These are phyloP conservation scores for Acronicta alni DNA, from an alignment of 2,888 invertebrate genomes.

Conservation along the genomic window DNA sequence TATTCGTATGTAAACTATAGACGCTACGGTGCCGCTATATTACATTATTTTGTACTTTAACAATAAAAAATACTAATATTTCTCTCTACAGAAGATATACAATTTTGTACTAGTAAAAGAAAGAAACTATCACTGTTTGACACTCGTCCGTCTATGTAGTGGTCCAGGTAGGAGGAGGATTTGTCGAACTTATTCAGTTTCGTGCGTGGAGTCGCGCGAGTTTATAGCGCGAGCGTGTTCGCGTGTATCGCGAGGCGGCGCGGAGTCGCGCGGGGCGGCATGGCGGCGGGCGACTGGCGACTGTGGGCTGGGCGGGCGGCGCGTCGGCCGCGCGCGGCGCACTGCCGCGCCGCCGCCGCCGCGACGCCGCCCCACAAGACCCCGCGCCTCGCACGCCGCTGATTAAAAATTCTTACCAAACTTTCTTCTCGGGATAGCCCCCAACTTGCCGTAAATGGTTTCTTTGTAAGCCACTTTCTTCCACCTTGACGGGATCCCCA, in stretches of 20 bases:
- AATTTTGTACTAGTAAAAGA: slow-evolving; percentile 85
- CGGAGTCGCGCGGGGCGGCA: slow-evolving; percentile 70
- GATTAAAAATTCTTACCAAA: slow-evolving; percentile 86
- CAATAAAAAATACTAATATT: slow-evolving; percentile 80
- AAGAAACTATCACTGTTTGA: slow-evolving; percentile 70
- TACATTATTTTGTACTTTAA: slow-evolving; percentile 88
- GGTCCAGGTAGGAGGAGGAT: slow-evolving; percentile 88
- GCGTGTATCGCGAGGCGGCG: slow-evolving; percentile 62
- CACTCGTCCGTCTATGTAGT: slow-evolving; percentile 85
- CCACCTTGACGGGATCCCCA: slow-evolving; percentile 53
- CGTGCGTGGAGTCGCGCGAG: slow-evolving; percentile 76
- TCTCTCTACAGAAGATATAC: slow-evolving; percentile 82
- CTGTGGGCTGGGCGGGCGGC: slow-evolving; percentile 83
- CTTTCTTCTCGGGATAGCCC: slow-evolving; percentile 75
- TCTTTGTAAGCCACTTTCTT: slow-evolving; percentile 64
- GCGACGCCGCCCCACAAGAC: slow-evolving; percentile 67
- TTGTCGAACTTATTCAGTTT: slow-evolving; percentile 90
- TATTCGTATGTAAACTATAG: slow-evolving; percentile 85
- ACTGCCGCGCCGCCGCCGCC: slow-evolving; percentile 84
- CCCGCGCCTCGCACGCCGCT: slow-evolving; percentile 62
- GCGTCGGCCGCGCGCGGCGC: slow-evolving; percentile 89
- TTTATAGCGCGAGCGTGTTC: slow-evolving; percentile 72
- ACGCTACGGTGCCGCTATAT: slow-evolving; percentile 82
- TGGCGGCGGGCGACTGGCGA: slow-evolving; percentile 71
- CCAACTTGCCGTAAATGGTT: slow-evolving; percentile 68